Percentiles rank a stretch among this genome's conserved stretches.
Conservation (phyloP, 2,888 invertebrate genomes). For the Pyrochroa serraticornis region DNA sequence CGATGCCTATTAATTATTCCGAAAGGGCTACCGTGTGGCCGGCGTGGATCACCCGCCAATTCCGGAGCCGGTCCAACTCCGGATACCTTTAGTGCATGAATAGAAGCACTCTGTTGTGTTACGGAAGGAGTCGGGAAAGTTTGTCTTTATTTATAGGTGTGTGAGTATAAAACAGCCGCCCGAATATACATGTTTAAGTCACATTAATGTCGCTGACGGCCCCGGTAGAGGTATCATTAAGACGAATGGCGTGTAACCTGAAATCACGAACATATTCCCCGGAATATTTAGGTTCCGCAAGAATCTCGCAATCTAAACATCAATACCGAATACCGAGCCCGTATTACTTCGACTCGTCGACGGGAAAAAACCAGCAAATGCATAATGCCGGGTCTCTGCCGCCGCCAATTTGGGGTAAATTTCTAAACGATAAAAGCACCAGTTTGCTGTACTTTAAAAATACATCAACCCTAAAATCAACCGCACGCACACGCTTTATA, state of each 20-base stretch:
- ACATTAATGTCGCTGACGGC: conserved; percentile 52
- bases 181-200: conserved; percentile 52
- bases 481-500: conserved; percentile 41
- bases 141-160: conserved; percentile 29
- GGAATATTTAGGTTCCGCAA: conserved; percentile 36
- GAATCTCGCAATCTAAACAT: conserved; percentile 34
- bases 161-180: conserved; percentile 22
- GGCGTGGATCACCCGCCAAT: neutral
- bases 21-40: neutral
- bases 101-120: neutral
- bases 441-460: conserved; percentile 33
- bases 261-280: conserved; percentile 50
- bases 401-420: conserved; percentile 28
- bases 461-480: conserved; percentile 41
- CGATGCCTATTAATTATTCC: neutral
- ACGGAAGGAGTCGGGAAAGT: conserved; percentile 22
- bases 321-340: conserved; percentile 19
- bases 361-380: conserved; percentile 15
- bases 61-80: neutral
- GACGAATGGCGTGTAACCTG: conserved; percentile 55
- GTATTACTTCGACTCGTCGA: conserved; percentile 6
- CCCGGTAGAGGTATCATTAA: conserved; percentile 55
- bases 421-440: conserved; percentile 32
- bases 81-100: too few species aligned
- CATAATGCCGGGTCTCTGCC: conserved; percentile 16